Evolutionary conservation across 2,888 invertebrate genomes (phyloP).

Genomic region (Griposia aprilina): DNA sequence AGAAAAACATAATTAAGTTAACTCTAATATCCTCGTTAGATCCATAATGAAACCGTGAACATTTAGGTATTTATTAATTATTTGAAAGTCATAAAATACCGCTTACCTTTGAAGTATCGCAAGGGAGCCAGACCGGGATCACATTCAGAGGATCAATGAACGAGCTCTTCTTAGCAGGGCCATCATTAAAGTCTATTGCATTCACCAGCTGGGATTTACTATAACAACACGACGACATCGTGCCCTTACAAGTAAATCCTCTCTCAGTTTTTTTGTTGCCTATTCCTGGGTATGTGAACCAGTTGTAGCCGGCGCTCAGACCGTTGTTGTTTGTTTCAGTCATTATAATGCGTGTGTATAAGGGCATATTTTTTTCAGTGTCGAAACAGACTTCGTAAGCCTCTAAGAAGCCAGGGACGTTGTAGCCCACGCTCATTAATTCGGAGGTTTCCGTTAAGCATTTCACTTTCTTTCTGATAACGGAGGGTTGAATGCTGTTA

Average conservation of each 20-base stretch:
- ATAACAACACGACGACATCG: slow-evolving; percentile 58
- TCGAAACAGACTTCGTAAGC: slow-evolving; percentile 66
- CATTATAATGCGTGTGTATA: slow-evolving; percentile 48
- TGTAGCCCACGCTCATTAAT: slow-evolving; percentile 63
- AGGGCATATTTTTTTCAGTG: slow-evolving; percentile 52
- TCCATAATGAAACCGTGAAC: too few relatives aligned
- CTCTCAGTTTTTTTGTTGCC: slow-evolving; percentile 3
- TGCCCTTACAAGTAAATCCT: slow-evolving; percentile 51
- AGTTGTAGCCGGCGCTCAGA: slow-evolving; percentile 12
- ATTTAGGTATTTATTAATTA: not conserved
- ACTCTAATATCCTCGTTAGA: too few relatives aligned
- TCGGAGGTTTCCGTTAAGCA: slow-evolving; percentile 59
- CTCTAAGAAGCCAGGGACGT: slow-evolving; percentile 53
- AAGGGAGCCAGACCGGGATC: slow-evolving; percentile 61
- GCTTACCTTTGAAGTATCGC: slow-evolving; percentile 48
- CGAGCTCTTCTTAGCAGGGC: slow-evolving; percentile 59
- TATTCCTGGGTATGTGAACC: slow-evolving; percentile 55
- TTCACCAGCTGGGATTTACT: slow-evolving; percentile 64
- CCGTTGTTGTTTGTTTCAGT: slow-evolving; percentile 24
- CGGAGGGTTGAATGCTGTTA: slow-evolving; percentile 42
- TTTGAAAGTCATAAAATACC: not conserved
- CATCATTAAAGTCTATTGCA: slow-evolving; percentile 60
- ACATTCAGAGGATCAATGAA: slow-evolving; percentile 66
- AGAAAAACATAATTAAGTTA: not conserved
- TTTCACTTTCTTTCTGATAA: slow-evolving; percentile 40